These are phyloP conservation scores for Chelonus formosanus DNA, from an alignment of 2,888 invertebrate genomes.

Conservation along the genomic window DNA sequence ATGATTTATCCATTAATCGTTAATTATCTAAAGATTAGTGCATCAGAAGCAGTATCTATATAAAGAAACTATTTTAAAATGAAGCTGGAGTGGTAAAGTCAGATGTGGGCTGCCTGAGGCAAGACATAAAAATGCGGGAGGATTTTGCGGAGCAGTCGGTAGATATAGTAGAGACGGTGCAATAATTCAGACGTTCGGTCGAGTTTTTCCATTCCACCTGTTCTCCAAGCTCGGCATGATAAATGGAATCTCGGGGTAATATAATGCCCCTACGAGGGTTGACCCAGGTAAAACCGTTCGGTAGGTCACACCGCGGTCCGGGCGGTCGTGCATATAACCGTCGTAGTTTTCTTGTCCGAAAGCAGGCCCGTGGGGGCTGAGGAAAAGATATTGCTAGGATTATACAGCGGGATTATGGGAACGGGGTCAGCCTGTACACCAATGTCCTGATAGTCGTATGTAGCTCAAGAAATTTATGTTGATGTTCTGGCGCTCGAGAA, in stretches of 20 bases:
- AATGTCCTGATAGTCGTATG: conserved; percentile 26
- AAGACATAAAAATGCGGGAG: conserved; percentile 15
- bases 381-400: conserved; percentile 56
- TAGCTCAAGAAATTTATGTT: conserved; percentile 51
- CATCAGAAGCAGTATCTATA: too few species aligned
- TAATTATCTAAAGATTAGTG: too few species aligned
- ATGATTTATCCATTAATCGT: too few species aligned
- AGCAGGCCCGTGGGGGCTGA: conserved; percentile 38
- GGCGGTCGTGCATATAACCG: neutral
- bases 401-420: conserved; percentile 56
- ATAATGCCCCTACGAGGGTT: conserved; percentile 46
- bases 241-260: conserved; percentile 53
- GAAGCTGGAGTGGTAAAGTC: neutral
- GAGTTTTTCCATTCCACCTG: conserved; percentile 39
- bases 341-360: too few species aligned
- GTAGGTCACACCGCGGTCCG: conserved; percentile 43
- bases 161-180: conserved; percentile 6
- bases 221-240: conserved; percentile 43
- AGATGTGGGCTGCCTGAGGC: neutral
- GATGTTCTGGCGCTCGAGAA: conserved; percentile 35
- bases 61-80: neutral
- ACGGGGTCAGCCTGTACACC: conserved; percentile 47
- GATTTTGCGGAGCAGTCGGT: neutral
- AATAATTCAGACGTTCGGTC: conserved; percentile 32
- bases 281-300: conserved; percentile 47